These are phyloP conservation scores for Sparidentex hasta DNA, from an alignment of 2,797 vertebrate genomes.

Conservation along the genomic window DNA sequence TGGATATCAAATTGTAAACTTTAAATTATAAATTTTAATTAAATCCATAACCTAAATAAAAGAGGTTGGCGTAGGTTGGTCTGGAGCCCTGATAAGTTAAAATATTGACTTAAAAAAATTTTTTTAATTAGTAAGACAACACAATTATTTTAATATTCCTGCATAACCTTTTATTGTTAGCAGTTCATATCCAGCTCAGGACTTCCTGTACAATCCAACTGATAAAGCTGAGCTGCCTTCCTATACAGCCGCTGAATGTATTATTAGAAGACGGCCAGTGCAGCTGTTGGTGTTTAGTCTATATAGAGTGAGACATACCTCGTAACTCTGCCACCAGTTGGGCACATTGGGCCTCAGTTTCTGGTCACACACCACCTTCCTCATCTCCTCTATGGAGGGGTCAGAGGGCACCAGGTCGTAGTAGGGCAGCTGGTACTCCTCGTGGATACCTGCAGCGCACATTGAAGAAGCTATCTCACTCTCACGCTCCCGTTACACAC, in stretches of 20 bases:
- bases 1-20: too few species aligned
- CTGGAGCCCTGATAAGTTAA: too few species aligned
- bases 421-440: constrained; percentile 98
- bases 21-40: too few species aligned
- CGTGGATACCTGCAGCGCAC: constrained; percentile 90
- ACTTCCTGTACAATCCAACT: background rate
- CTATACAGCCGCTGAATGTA: constrained; percentile 1
- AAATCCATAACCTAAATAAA: too few species aligned
- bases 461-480: constrained; percentile 1
- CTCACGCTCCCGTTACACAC: background rate
- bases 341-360: constrained; percentile 96
- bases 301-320: constrained; percentile 84
- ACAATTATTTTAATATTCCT: background rate
- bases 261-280: constrained; percentile 25
- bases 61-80: too few species aligned
- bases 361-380: constrained; percentile 99
- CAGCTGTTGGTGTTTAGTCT: constrained; percentile 11
- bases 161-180: background rate
- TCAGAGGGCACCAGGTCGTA: constrained; percentile 98
- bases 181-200: background rate
- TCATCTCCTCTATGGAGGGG: constrained; percentile 99
- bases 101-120: too few species aligned
- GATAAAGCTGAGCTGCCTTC: background rate
- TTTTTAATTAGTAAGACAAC: background rate
- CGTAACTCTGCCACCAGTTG: constrained; percentile 99